phyloP scores from a whole-genome alignment of 2,797 vertebrate species.

The Molossus molossus region DNA sequence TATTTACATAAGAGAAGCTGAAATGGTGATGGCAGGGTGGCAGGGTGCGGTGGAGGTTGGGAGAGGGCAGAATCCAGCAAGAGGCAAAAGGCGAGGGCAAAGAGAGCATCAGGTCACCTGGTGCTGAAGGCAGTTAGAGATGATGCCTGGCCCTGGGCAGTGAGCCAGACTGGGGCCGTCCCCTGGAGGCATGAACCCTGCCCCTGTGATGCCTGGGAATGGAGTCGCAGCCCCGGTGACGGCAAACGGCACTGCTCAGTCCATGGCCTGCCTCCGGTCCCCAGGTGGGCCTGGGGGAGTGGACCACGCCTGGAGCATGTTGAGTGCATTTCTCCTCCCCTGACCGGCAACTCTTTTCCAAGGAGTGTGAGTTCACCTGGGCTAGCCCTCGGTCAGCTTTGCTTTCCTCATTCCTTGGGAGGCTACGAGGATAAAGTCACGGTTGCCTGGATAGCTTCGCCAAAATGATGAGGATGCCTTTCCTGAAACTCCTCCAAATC shows the following conservation, averaged over 20 bases:
- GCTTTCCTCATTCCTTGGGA: background rate
- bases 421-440: background rate
- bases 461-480: background rate
- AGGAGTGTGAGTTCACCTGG: background rate
- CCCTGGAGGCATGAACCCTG: fast-evolving
- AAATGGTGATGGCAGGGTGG: background rate
- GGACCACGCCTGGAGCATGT: background rate
- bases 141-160: too few species aligned
- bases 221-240: background rate
- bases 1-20: background rate
- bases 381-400: background rate
- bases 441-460: background rate
- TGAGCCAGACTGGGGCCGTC: background rate
- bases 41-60: background rate
- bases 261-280: background rate
- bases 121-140: background rate
- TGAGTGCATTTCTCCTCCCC: background rate
- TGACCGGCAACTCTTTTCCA: background rate
- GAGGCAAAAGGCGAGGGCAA: background rate
- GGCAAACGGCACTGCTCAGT: background rate
- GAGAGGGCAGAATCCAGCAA: background rate
- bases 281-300: background rate
- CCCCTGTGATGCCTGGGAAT: background rate
- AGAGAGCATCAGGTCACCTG: background rate
- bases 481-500: background rate